Conservation (phyloP, 2,113 vertebrate species). For the Peucedramus taeniatus region DNA sequence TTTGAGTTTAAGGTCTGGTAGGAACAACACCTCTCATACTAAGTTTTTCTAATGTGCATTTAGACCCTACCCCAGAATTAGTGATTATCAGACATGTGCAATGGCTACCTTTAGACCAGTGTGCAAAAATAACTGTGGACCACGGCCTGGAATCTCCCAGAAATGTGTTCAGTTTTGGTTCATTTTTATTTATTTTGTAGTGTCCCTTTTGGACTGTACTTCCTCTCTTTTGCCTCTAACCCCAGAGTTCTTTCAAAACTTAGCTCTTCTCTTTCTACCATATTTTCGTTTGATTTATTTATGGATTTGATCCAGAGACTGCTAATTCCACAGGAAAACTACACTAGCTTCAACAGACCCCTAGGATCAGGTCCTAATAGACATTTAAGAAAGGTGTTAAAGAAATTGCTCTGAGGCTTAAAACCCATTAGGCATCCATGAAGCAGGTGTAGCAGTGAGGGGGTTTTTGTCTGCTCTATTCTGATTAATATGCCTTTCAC, state of each 20-base stretch:
- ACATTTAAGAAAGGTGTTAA: background rate
- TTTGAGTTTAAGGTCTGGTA: background rate
- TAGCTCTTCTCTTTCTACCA: background rate
- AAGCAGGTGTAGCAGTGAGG: background rate
- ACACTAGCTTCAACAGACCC: background rate
- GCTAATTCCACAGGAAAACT: background rate
- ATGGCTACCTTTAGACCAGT: background rate
- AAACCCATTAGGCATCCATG: background rate
- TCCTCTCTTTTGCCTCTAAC: background rate
- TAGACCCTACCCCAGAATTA: background rate
- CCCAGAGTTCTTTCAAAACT: background rate
- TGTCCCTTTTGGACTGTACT: background rate
- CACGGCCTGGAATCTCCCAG: background rate
- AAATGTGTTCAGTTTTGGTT: accelerated
- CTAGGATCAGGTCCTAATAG: background rate
- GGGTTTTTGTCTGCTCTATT: background rate
- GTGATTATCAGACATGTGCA: background rate
- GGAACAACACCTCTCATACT: accelerated
- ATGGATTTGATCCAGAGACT: background rate
- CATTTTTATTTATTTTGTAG: background rate
- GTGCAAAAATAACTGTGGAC: background rate
- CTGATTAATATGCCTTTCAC: background rate
- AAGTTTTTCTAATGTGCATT: background rate
- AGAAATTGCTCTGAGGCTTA: background rate
- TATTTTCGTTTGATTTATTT: background rate